Conservation (phyloP, 2,113 vertebrate species). For the Riparia riparia region DNA sequence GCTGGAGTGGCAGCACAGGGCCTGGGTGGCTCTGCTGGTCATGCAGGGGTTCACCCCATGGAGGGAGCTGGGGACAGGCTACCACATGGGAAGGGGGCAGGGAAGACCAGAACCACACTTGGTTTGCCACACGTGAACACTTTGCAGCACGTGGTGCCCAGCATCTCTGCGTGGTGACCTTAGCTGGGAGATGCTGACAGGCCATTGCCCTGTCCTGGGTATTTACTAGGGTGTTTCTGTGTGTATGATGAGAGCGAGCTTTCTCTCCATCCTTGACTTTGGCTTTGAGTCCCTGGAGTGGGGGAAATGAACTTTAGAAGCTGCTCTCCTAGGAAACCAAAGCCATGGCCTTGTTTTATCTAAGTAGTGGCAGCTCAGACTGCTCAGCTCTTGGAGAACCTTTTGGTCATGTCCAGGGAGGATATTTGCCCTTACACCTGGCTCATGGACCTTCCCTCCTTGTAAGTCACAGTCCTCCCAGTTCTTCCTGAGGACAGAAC, state of each 20-base stretch:
- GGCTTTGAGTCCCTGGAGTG: background rate
- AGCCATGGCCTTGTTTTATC: background rate
- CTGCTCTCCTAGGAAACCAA: background rate
- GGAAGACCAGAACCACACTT: background rate
- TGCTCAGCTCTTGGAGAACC: background rate
- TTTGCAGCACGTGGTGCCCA: background rate
- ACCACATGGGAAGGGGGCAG: background rate
- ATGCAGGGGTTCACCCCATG: background rate
- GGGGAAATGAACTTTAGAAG: background rate
- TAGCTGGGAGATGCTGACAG: background rate
- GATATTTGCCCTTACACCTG: background rate
- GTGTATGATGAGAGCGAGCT: background rate
- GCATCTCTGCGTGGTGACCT: background rate
- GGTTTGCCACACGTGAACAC: background rate
- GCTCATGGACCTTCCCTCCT: rapidly evolving
- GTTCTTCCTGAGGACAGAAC: background rate
- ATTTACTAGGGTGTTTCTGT: background rate
- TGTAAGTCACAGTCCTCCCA: background rate
- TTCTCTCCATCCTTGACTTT: background rate
- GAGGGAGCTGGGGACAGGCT: background rate
- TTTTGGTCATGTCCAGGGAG: background rate
- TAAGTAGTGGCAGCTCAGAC: background rate
- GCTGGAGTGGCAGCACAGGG: background rate
- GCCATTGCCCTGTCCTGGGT: background rate
- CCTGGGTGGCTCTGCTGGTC: background rate